Evolutionary conservation across 2,797 vertebrate species (phyloP), one percentile per base, ranked within the genome.

Genomic region (Enoplosus armatus): DNA sequence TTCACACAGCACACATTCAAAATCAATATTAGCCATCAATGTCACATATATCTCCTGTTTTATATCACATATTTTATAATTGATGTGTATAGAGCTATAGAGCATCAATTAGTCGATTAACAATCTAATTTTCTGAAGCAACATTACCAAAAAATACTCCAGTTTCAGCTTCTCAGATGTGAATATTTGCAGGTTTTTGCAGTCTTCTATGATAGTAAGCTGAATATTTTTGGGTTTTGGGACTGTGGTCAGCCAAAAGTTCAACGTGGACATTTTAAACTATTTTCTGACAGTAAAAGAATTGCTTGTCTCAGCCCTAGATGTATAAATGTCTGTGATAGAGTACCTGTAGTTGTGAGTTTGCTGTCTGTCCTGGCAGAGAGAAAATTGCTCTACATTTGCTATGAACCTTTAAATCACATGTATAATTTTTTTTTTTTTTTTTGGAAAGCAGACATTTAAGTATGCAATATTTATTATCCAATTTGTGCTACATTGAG

Each of bases 401-500:
- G 35, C 62, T 56, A 60, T 72, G 78, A 72, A 86, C 66, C 71
- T 87, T 73, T 77, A 20, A 83, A 45, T 55, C 50, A 24, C 29
- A 39, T 6, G 14, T 56, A 18, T 26, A 8, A 14, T 10, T 61
- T 51, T 33, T 50, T 24, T 26, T 10, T 31, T 43, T 29, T 1
- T 43, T 48, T 43, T 65, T 63, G 50, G 39, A 39, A 66, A 58
- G 64, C 26, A 58, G 78, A 53, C 48, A 55, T 85, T 75, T 54
- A 71, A 74, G 9, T 48, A 15, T 72, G 75, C 45, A 69, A 50
- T 76, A 87, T 88, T 83, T 87, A 82, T 83, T 61, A 77, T 83
- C 79, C 60, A 84, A 69, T 87, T 81, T 75, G 65, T 61, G 37
- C 48, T 31, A n/a, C 73, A 26, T 41, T 78, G 58, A 79, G 68